phyloP scores from a whole-genome alignment of 2,797 vertebrate genomes.

The Corythornis leucogaster region DNA sequence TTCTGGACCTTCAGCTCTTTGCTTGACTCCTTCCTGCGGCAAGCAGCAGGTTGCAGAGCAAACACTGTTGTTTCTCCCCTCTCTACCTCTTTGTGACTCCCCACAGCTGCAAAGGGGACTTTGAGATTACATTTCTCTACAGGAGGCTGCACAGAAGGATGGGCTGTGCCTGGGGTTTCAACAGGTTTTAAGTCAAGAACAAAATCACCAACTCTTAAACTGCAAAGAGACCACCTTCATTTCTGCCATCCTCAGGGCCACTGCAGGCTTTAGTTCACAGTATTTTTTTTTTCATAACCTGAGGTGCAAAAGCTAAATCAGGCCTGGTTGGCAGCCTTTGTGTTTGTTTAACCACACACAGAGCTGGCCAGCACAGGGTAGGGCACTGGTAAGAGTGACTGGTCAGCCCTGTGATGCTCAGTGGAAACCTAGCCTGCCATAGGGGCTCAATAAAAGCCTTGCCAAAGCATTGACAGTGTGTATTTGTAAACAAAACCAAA shows the following conservation, averaged over 20 bases:
- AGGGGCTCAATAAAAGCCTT: background rate
- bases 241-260: background rate
- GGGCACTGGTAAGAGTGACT: background rate
- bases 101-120: background rate
- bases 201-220: background rate
- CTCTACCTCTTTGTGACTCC: background rate
- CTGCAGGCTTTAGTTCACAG: background rate
- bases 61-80: background rate
- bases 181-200: background rate
- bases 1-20: background rate
- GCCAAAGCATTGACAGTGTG: rapidly evolving
- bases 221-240: background rate
- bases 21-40: background rate
- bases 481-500: background rate
- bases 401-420: background rate
- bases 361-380: background rate
- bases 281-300: background rate
- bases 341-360: background rate
- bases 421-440: background rate
- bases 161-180: background rate
- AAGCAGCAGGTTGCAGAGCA: background rate
- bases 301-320: background rate
- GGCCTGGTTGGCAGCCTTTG: background rate
- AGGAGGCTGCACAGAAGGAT: background rate
- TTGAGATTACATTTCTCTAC: background rate